A percentile compares a stretch with the other conserved stretches of the same genome.
Conservation (phyloP, 2,113 vertebrate species). For the Chinchilla lanigera region DNA sequence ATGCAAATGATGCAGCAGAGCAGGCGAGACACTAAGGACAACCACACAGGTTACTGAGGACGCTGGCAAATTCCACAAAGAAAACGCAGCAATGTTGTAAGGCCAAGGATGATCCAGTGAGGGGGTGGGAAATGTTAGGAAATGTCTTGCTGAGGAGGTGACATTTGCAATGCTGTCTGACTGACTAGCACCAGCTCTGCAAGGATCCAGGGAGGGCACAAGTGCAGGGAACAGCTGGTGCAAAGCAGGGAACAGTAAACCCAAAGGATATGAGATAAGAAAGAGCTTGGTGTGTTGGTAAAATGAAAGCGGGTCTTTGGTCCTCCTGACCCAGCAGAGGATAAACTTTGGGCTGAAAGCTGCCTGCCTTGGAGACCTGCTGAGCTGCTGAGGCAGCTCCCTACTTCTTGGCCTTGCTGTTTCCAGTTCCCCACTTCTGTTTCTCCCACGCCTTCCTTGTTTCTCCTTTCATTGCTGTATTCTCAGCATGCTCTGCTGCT, state of each 20-base stretch:
- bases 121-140: background rate
- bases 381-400: background rate
- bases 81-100: background rate
- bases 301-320: background rate
- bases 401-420: background rate
- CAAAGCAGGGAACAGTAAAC: background rate
- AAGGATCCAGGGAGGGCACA: background rate
- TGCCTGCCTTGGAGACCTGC: background rate
- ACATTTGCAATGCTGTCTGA: background rate
- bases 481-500: background rate
- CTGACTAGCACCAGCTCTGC: background rate
- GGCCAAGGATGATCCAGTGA: background rate
- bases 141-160: background rate
- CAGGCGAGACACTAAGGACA: background rate
- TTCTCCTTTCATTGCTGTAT: background rate
- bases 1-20: background rate
- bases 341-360: background rate
- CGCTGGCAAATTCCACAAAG: constrained; percentile 21
- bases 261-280: background rate
- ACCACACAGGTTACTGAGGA: background rate
- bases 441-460: background rate
- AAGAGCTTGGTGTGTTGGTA: background rate
- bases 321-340: background rate
- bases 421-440: background rate
- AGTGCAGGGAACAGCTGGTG: background rate